Percentiles rank a stretch among this genome's conserved stretches.
Evolutionary conservation across 1,140 invertebrate species (phyloP).

Genomic region (Orchestia grillus): DNA sequence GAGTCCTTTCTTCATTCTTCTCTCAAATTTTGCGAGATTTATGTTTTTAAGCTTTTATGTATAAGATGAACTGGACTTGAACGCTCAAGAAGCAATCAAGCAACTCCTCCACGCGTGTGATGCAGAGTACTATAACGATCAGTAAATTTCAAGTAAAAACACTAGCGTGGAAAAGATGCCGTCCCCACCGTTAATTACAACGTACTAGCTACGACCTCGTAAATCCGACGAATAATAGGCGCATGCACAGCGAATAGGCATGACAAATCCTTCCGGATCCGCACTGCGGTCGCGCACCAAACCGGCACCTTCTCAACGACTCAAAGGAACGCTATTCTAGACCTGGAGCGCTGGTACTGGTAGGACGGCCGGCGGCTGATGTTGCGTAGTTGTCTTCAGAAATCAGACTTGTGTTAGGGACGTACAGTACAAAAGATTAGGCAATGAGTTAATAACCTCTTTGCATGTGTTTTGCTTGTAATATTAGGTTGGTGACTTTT

Average conservation of each 20-base stretch:
- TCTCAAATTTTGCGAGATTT: not conserved
- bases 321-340: not conserved
- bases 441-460: not conserved
- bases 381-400: not conserved
- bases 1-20: not conserved
- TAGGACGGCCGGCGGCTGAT: not conserved
- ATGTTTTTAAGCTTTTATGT: not conserved
- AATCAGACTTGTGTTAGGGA: not conserved
- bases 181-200: not conserved
- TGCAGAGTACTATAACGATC: not conserved
- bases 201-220: not conserved
- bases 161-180: not conserved
- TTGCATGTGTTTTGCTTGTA: not conserved
- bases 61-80: not conserved
- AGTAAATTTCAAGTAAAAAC: not conserved
- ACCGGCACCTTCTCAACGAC: not conserved
- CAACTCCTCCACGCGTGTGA: not conserved
- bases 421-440: not conserved
- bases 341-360: not conserved
- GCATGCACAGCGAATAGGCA: constrained; percentile 13
- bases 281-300: not conserved
- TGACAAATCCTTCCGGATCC: constrained; percentile 12
- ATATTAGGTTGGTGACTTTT: not conserved
- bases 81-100: not conserved
- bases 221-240: not conserved